Evolutionary conservation across 2,113 vertebrate genomes (phyloP).

Genomic region (Bucco capensis): DNA sequence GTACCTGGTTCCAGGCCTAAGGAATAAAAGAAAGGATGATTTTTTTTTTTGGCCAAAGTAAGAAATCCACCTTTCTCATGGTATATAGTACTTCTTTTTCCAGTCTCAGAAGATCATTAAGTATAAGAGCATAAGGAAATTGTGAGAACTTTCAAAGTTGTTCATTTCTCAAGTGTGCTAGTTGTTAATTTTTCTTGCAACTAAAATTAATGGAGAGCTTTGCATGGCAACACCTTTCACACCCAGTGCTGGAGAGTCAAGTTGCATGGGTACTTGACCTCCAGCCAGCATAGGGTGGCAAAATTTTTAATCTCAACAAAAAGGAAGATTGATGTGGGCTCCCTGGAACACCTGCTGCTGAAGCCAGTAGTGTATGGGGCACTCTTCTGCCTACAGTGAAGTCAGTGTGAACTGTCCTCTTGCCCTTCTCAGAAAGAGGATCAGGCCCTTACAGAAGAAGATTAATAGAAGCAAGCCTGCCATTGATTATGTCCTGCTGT

Average conservation of each 20-base stretch:
- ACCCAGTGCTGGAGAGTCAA: not conserved
- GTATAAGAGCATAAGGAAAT: not conserved
- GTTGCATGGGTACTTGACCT: not conserved
- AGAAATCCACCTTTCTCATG: not conserved
- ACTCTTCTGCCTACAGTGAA: not conserved
- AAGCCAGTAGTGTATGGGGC: not conserved
- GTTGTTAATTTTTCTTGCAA: not conserved
- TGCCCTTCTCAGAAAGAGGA: not conserved
- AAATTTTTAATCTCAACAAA: constrained; percentile 36
- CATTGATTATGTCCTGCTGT: constrained; percentile 38
- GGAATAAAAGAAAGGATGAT: not conserved
- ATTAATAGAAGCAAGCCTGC: constrained; percentile 38
- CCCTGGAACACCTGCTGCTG: constrained; percentile 31
- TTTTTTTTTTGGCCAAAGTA: not conserved
- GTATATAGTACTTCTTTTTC: not conserved
- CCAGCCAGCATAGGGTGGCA: constrained; percentile 21
- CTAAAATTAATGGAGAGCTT: not conserved
- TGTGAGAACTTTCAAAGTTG: not conserved
- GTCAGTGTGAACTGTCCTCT: constrained; percentile 7
- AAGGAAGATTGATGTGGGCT: constrained; percentile 47
- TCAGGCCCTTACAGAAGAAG: not conserved
- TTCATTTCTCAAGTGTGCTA: not conserved
- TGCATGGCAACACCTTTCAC: constrained; percentile 14
- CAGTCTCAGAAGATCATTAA: not conserved
- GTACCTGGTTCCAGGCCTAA: not conserved